These are phyloP conservation scores for Philaethria dido DNA, from an alignment of 2,888 invertebrate species.

Conservation along the genomic window DNA sequence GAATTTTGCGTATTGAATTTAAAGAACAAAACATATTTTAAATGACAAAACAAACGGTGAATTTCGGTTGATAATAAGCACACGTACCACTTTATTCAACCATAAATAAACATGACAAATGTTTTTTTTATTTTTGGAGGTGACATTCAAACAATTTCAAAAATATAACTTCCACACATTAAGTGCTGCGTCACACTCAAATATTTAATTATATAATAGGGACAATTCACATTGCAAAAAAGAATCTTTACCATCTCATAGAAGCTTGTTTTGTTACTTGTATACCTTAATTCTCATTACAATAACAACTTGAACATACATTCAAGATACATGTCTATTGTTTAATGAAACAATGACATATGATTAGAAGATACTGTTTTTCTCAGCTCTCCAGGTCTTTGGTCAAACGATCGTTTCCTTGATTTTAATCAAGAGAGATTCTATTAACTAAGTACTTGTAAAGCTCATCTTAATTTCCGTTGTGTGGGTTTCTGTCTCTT, in stretches of 20 bases:
- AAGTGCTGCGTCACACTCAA: background rate
- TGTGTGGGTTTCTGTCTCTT: background rate
- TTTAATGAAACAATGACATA: conserved; percentile 30
- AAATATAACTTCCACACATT: no score
- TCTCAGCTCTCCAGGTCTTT: conserved; percentile 41
- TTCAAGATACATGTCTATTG: conserved; percentile 16
- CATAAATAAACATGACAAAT: no score
- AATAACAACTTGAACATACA: conserved; percentile 13
- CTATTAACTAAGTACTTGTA: conserved; percentile 8
- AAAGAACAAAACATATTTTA: no score
- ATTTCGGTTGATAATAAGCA: background rate
- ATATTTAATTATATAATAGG: background rate
- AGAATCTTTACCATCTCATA: background rate
- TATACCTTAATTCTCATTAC: background rate
- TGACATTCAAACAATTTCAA: no score
- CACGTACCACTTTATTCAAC: no score
- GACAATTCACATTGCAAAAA: background rate
- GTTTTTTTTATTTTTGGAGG: no score
- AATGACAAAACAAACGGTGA: background rate
- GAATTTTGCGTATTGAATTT: no score
- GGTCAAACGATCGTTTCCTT: conserved; percentile 39
- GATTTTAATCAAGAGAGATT: conserved; percentile 31
- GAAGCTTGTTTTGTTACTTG: background rate
- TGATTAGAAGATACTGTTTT: conserved; percentile 29
- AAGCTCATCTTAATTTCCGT: conserved; percentile 18